Conservation (phyloP, 2,797 vertebrate genomes). For the Epinephelus awoara region DNA sequence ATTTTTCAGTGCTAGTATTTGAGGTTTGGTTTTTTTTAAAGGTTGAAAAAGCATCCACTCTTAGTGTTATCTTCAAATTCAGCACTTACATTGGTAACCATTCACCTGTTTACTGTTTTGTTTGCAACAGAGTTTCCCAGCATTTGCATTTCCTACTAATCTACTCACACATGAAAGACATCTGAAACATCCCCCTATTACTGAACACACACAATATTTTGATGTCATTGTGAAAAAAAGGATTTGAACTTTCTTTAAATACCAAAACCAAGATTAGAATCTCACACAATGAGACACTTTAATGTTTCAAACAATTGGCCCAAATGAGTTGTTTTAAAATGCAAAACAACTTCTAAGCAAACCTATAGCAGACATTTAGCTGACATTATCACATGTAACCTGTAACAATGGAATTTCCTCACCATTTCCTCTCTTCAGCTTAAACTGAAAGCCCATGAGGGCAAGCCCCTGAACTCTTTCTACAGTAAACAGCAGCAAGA, state of each 20-base stretch:
- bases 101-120: not conserved
- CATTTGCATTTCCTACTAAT: not conserved
- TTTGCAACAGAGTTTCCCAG: not conserved
- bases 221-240: not conserved
- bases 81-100: not conserved
- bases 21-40: not conserved
- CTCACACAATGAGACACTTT: not conserved
- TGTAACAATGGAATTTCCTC: conserved; percentile 66
- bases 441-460: conserved; percentile 57
- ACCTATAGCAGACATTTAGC: conserved; percentile 7
- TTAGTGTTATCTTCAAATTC: not conserved
- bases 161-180: not conserved
- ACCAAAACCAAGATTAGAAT: not conserved
- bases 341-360: not conserved
- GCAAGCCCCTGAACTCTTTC: conserved; percentile 66
- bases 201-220: not conserved
- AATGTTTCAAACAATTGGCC: not conserved
- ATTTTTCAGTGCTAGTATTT: not conserved
- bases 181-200: not conserved
- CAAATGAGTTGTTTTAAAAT: not conserved
- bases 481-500: conserved; percentile 56
- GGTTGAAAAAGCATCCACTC: not conserved
- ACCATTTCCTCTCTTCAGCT: conserved; percentile 65
- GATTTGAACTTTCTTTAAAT: not conserved
- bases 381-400: conserved; percentile 15